These are phyloP conservation scores for Mohoua ochrocephala DNA, from an alignment of 2,113 vertebrate genomes.

Conservation along the genomic window DNA sequence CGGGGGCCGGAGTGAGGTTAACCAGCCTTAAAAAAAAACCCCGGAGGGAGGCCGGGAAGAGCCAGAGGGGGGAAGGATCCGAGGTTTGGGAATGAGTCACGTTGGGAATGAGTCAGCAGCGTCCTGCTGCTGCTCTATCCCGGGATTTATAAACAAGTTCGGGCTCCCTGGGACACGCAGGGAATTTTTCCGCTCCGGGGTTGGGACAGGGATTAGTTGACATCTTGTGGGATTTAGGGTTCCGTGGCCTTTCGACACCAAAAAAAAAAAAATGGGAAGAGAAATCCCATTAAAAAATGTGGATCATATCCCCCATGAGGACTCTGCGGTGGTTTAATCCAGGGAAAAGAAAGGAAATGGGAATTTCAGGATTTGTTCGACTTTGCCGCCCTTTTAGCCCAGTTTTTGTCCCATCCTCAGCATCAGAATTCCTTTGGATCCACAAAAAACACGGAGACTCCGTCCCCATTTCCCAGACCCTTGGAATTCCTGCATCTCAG, in stretches of 20 bases:
- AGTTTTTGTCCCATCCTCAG: neutral
- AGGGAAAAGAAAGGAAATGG: neutral
- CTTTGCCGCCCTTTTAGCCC: rapidly evolving
- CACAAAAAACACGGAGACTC: neutral
- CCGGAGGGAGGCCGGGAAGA: neutral
- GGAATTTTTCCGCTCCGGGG: neutral
- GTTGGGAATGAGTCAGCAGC: neutral
- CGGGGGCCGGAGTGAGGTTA: neutral
- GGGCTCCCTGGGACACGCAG: rapidly evolving
- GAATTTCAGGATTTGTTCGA: neutral
- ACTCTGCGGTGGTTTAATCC: neutral
- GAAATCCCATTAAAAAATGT: neutral
- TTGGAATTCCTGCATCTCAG: neutral
- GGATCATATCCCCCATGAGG: neutral
- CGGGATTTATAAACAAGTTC: neutral
- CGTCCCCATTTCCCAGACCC: neutral
- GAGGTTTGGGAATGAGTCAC: neutral
- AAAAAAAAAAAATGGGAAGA: neutral
- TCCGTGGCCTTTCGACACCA: neutral
- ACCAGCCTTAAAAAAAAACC: neutral
- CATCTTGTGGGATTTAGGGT: neutral
- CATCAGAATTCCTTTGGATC: neutral
- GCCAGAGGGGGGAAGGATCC: neutral
- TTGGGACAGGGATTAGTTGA: neutral
- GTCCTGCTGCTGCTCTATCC: neutral